These are phyloP conservation scores for Anas capensis DNA, from an alignment of 2,797 vertebrate species.

Conservation along the genomic window DNA sequence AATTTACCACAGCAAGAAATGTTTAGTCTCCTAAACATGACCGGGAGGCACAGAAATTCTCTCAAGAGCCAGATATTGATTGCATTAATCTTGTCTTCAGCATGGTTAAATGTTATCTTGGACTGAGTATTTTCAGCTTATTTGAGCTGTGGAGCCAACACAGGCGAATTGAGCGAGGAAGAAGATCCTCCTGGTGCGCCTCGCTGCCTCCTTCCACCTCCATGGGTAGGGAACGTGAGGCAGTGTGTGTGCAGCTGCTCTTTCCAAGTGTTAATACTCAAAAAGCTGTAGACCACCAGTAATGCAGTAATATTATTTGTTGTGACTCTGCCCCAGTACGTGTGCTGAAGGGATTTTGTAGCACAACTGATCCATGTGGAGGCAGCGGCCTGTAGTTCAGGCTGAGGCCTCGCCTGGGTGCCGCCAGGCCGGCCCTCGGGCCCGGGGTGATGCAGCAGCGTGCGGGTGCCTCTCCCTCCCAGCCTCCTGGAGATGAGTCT, in stretches of 20 bases:
- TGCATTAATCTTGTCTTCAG: not conserved
- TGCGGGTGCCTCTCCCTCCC: not conserved
- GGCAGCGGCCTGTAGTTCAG: not conserved
- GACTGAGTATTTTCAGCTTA: not conserved
- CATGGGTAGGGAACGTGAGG: not conserved
- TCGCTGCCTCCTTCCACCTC: not conserved
- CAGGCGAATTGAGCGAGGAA: not conserved
- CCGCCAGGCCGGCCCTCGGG: not conserved
- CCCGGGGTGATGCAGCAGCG: fast-evolving
- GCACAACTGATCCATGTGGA: not conserved
- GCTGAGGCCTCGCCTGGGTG: fast-evolving
- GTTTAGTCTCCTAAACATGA: not conserved
- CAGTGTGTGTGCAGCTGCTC: not conserved
- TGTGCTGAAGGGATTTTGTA: not conserved
- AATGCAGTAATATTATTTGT: not conserved
- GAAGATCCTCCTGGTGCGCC: not conserved
- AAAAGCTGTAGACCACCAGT: not conserved
- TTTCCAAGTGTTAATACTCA: not conserved
- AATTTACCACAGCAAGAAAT: not conserved
- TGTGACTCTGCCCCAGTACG: not conserved
- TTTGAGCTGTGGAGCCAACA: not conserved
- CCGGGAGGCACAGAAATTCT: not conserved
- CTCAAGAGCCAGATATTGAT: not conserved
- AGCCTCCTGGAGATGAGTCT: not conserved
- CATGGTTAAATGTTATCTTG: not conserved